A percentile compares a stretch with the other conserved stretches of the same genome.
phyloP scores from a whole-genome alignment of 1,140 invertebrate species.

The Drosophila pseudoobscura region DNA sequence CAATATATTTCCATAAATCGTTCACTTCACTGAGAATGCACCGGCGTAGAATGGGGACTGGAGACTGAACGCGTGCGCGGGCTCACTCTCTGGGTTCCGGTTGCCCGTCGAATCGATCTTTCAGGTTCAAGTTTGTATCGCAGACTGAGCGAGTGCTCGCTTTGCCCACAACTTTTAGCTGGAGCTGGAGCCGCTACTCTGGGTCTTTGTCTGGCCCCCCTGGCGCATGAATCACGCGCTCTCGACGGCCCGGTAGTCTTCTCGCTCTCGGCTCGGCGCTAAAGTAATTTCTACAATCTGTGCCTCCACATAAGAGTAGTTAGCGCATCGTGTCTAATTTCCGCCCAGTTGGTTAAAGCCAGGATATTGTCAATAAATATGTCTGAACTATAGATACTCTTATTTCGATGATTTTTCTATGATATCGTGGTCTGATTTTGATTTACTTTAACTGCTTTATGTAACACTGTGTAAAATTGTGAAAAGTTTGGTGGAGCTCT shows the following conservation, averaged over 20 bases:
- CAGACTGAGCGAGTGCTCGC: constrained; percentile 60
- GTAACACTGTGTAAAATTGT: too few species aligned
- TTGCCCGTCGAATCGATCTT: constrained; percentile 64
- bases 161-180: constrained; percentile 48
- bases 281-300: constrained; percentile 52
- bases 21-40: constrained; percentile 53
- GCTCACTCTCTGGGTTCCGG: constrained; percentile 10
- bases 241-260: neutral
- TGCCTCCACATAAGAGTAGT: constrained; percentile 18
- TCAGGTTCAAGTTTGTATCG: constrained; percentile 66
- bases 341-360: constrained; percentile 1
- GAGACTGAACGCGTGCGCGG: neutral
- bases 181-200: constrained; percentile 15
- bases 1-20: constrained; percentile 61
- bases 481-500: too few species aligned
- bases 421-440: too few species aligned
- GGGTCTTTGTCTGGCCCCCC: constrained; percentile 20
- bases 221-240: constrained; percentile 56
- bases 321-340: constrained; percentile 59
- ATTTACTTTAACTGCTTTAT: too few species aligned
- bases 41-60: constrained; percentile 27
- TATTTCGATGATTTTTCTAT: too few species aligned
- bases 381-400: too few species aligned
- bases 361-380: too few species aligned
- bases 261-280: constrained; percentile 21